Base-by-base conservation (phyloP, 2,797 vertebrate species). In the Takifugu ocellatus region DNA sequence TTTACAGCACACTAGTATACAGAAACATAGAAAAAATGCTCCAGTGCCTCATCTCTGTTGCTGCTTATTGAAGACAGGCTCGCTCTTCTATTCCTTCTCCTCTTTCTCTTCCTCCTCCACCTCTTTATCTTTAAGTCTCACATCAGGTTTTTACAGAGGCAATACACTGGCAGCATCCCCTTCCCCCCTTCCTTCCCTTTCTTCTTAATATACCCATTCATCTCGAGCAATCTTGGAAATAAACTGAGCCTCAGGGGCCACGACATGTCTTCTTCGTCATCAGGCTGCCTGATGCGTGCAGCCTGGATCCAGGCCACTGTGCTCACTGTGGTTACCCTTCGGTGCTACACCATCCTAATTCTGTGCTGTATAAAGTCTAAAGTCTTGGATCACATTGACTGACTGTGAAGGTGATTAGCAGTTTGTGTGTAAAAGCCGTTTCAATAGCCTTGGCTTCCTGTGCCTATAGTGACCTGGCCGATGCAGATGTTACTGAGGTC, bases 401-500 rank as follows among this genome's bases (percentile, higher is more conserved):
- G 62, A 47, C 27, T 39, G 57, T 65, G 68, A 73, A 52, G 59
- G 63, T 54, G 70, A 80, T 82, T 79, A 78, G 69, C 69, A 55
- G 46, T 56, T 52, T 75, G 66, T 68, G 62, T 58, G 63, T 54
- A 59, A 56, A 52, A 67, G 11, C 49, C 49, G 25, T 65, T 72
- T 83, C 72, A 63, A 64, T 67, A 42, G 27, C n/a, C 26, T 1
- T 5, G 44, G 54, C 59, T 76, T 59, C 65, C 65, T 78, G 31
- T 39, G 48, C 54, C 75, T 68, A 48, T 63, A 63, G 6, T 86
- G 81, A 82, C 57, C 55, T 72, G 72, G 70, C 69, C 60, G 51
- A 61, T 66, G 76, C 44, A 27, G 69, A 70, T 75, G 71, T 74
- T 65, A 73, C 51, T 56, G 68, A 74, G 72, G 68, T 76, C 79